Conservation (phyloP, 2,113 vertebrate genomes). For the Herpetotheres cachinnans region DNA sequence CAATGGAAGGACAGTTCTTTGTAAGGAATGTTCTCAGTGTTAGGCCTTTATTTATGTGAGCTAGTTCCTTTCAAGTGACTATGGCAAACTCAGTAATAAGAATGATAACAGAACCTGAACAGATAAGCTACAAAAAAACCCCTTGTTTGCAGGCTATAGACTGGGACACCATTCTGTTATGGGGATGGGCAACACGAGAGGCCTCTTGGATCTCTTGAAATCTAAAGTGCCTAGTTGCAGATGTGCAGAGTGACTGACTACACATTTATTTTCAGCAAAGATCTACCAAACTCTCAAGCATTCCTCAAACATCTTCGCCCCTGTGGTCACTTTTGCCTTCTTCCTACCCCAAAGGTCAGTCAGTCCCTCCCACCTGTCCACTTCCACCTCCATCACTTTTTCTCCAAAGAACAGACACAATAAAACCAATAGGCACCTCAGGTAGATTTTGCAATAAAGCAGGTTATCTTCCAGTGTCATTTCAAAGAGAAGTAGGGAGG, state of each 20-base stretch:
- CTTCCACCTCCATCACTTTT: neutral
- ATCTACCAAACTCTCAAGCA: neutral
- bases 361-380: neutral
- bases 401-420: neutral
- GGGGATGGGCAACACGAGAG: neutral
- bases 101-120: neutral
- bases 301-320: neutral
- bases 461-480: neutral
- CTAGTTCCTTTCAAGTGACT: neutral
- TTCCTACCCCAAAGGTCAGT: neutral
- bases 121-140: neutral
- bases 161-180: neutral
- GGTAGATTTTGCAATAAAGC: neutral
- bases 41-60: neutral
- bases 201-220: neutral
- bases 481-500: neutral
- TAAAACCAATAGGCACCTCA: neutral
- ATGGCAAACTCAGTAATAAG: neutral
- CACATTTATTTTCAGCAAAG: neutral
- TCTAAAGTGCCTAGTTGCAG: neutral
- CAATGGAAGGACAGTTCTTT: neutral
- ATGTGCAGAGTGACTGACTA: neutral
- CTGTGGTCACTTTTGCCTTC: neutral
- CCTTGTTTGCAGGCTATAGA: neutral
- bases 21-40: neutral